Base-by-base conservation (phyloP, 1,140 invertebrate genomes). In the Drosophila kohkoa region DNA sequence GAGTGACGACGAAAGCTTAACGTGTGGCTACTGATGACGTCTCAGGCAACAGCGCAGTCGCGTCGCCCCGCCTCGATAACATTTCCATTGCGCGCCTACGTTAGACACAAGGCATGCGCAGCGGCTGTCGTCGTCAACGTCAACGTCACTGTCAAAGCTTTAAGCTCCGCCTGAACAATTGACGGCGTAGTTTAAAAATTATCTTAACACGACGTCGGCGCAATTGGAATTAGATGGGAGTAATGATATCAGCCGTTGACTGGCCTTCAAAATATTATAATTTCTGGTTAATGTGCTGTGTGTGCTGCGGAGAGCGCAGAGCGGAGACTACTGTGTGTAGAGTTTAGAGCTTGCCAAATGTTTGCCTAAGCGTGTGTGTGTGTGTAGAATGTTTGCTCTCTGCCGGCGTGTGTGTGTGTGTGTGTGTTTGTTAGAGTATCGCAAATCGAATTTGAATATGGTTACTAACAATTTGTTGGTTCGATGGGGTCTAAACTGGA, bases 201-300 rank as follows among this genome's bases (percentile, higher is more conserved):
- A 77, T 45, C 58, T 81, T 66, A 75, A 15, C 65, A 46, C 68
- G 41, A 62, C 46, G 66, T 70, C 60, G 62, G 49, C 66, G 69
- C 77, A 86, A 86, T 86, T 85, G 78, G 52, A 77, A 88, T 75
- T 82, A 88, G 79, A 82, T 68, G 79, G 64, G 57, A 64, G 66
- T 72, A 82, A 67, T 78, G 77, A 79, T 75, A 82, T 68, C 59
- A 75, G 74, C 38, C 48, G 32, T 43, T 43, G 62, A 52, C 48
- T 83, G 83, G 83, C 83, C 83, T 88, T 88, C 85, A 88, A 83
- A 88, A 88, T 81, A 89, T 88, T 88, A 89, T 88, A 88, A 88
- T 88, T 88, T 88, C 74, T 89, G 85, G 71, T 83, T 81, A 88
- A 32, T 32, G 32, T 32, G 32, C 7, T 32, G 32, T 8, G 6